Evolutionary conservation across 1,140 invertebrate genomes (phyloP).

Genomic region (Diorhabda elongata): DNA sequence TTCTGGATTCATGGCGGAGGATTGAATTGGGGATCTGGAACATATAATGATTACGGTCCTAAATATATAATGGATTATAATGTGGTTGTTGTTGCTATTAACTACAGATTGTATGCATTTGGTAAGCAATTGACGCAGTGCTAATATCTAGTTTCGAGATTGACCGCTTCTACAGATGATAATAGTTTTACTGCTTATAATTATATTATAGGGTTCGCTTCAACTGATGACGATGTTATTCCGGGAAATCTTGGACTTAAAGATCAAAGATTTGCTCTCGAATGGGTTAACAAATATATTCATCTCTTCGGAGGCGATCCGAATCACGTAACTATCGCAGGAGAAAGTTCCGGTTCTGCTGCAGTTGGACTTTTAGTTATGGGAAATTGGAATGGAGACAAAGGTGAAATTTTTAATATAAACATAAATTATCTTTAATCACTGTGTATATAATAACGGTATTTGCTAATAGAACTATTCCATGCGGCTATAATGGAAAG

Average conservation of each 20-base stretch:
- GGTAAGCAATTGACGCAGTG: background rate
- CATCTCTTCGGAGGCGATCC: slow-evolving; percentile 7
- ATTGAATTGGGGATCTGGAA: background rate
- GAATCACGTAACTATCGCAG: slow-evolving; percentile 6
- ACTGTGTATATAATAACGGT: background rate
- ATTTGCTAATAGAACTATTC: background rate
- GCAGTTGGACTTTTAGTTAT: slow-evolving; percentile 3
- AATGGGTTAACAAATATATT: slow-evolving; percentile 9
- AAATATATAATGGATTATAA: background rate
- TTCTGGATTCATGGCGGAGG: background rate
- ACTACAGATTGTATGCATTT: background rate
- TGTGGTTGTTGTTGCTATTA: background rate
- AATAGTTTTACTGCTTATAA: background rate
- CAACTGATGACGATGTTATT: slow-evolving; percentile 5
- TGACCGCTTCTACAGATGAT: no score
- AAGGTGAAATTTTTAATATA: background rate
- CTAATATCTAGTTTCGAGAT: no score
- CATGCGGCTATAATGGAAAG: slow-evolving; percentile 4
- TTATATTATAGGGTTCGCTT: background rate
- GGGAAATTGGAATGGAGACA: background rate
- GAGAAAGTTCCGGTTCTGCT: slow-evolving; percentile 8
- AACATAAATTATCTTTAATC: background rate
- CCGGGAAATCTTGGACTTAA: slow-evolving; percentile 5
- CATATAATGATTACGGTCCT: background rate
- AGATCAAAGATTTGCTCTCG: slow-evolving; percentile 11